phyloP scores from a whole-genome alignment of 2,113 vertebrate species.

The Cheilinus undulatus region DNA sequence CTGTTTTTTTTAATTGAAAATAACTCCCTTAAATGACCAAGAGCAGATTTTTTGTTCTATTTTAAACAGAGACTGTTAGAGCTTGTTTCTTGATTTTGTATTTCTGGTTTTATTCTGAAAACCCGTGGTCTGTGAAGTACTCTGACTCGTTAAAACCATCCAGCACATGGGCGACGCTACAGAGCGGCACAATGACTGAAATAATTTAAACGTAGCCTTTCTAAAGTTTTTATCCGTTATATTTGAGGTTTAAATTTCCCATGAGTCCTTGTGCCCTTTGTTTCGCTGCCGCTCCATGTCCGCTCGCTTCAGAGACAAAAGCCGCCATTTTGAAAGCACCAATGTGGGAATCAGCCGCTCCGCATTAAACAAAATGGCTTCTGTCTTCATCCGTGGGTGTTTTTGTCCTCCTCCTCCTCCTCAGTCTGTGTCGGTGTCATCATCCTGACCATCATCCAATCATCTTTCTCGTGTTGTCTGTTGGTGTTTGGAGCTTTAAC shows the following conservation, averaged over 20 bases:
- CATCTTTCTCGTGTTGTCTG: constrained; percentile 48
- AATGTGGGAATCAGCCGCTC: constrained; percentile 54
- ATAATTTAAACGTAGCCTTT: too few species aligned
- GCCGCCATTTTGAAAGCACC: constrained; percentile 65
- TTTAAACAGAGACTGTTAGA: too few species aligned
- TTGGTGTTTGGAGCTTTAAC: constrained; percentile 37
- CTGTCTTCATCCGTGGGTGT: constrained; percentile 34
- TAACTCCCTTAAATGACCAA: too few species aligned
- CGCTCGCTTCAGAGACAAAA: constrained; percentile 36
- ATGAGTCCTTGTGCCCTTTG: constrained; percentile 18
- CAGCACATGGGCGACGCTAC: constrained; percentile 49
- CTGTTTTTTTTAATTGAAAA: too few species aligned
- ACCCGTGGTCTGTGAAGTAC: too few species aligned
- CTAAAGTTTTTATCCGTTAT: too few species aligned
- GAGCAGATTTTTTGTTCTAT: too few species aligned
- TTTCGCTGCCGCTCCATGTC: constrained; percentile 52
- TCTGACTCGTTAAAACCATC: constrained; percentile 36
- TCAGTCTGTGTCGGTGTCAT: constrained; percentile 70
- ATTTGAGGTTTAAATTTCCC: not conserved
- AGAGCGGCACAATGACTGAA: constrained; percentile 50
- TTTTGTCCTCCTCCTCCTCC: constrained; percentile 67
- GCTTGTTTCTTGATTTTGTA: too few species aligned
- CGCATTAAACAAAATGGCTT: constrained; percentile 79
- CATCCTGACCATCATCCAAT: constrained; percentile 54
- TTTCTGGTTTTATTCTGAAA: too few species aligned